phyloP scores from a whole-genome alignment of 2,888 invertebrate genomes.

The Mythimna impura region DNA sequence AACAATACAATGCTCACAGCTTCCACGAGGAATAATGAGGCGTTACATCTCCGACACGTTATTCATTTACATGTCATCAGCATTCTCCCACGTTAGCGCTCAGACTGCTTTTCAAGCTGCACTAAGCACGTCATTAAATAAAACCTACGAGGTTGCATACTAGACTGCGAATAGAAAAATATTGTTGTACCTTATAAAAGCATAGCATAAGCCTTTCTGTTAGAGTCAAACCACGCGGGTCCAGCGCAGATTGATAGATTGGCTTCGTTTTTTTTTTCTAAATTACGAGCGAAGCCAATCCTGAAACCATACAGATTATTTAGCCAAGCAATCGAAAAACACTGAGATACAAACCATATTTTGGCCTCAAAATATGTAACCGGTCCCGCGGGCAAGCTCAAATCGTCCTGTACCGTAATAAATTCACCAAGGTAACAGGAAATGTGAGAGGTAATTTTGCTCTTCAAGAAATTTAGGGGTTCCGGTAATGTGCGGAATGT shows the following conservation, averaged over 20 bases:
- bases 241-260: too few relatives aligned
- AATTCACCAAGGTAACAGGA: conserved; percentile 59
- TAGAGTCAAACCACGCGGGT: too few relatives aligned
- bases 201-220: too few relatives aligned
- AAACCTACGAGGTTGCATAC: conserved; percentile 13
- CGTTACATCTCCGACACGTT: conserved; percentile 52
- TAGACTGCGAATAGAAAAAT: background rate
- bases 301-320: conserved; percentile 23
- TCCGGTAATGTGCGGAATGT: conserved; percentile 39
- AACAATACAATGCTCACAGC: conserved; percentile 34
- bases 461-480: conserved; percentile 52
- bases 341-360: conserved; percentile 37
- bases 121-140: conserved; percentile 44
- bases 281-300: background rate
- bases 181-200: background rate
- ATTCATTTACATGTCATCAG: conserved; percentile 54
- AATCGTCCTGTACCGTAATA: conserved; percentile 62
- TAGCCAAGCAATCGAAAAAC: conserved; percentile 2
- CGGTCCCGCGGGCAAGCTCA: conserved; percentile 39
- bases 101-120: conserved; percentile 32
- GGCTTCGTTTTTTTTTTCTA: too few relatives aligned
- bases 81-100: conserved; percentile 29
- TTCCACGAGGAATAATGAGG: conserved; percentile 49
- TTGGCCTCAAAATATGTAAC: conserved; percentile 50
- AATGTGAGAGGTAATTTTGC: conserved; percentile 54